Evolutionary conservation across 1,140 invertebrate species (phyloP).

Genomic region (Ridgeia piscesae): DNA sequence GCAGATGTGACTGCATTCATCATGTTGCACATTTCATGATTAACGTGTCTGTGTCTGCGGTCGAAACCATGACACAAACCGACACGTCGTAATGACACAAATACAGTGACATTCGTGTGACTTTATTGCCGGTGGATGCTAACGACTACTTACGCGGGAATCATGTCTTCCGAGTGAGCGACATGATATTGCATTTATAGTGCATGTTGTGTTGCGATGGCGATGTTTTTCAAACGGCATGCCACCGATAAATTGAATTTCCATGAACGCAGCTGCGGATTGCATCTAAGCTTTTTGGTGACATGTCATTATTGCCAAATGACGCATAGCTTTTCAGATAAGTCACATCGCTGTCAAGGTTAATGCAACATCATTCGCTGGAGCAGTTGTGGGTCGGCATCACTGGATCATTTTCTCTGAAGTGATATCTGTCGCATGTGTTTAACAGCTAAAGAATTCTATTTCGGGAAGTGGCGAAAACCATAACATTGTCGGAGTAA

Average conservation of each 20-base stretch:
- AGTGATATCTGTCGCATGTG: background rate
- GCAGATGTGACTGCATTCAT: too few relatives aligned
- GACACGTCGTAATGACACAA: background rate
- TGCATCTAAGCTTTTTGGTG: background rate
- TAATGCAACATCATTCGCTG: background rate
- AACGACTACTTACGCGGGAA: background rate
- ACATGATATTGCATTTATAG: constrained; percentile 1
- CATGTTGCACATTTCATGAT: background rate
- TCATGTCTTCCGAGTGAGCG: background rate
- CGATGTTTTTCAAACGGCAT: background rate
- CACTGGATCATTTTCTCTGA: background rate
- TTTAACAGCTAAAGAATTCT: background rate
- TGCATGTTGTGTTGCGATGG: background rate
- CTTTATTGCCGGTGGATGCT: background rate
- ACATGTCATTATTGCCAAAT: constrained; percentile 1
- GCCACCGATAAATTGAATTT: background rate
- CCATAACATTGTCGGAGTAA: background rate
- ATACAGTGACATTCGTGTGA: background rate
- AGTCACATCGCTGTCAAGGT: background rate
- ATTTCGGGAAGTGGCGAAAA: background rate
- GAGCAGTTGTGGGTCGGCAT: too few relatives aligned
- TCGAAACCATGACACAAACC: background rate
- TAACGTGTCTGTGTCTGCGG: background rate
- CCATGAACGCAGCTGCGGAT: constrained; percentile 3
- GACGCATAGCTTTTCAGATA: background rate